Evolutionary conservation across 2,888 invertebrate species (phyloP).

Genomic region (Electrophaes corylata): DNA sequence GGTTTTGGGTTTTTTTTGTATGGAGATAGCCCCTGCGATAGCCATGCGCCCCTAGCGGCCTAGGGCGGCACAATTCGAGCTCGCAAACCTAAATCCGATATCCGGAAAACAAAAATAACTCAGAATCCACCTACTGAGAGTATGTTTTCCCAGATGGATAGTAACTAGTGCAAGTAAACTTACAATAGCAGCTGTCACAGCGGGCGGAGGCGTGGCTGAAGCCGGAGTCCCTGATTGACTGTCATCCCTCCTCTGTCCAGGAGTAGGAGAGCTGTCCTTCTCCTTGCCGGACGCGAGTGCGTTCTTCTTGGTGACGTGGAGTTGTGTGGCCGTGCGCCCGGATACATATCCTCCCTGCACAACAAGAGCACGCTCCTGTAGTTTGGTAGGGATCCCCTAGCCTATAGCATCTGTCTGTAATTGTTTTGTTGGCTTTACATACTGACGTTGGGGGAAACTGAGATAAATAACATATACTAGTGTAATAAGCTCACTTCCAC

Average conservation of each 20-base stretch:
- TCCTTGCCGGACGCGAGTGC: constrained; percentile 85
- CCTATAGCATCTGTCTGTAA: constrained; percentile 74
- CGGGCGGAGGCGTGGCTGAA: constrained; percentile 68
- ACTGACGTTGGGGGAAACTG: constrained; percentile 1
- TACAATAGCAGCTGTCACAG: constrained; percentile 61
- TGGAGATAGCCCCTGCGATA: no score
- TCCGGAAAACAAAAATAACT: no score
- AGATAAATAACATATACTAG: no score
- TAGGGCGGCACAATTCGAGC: no score
- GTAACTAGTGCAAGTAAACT: no score
- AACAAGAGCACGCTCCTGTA: constrained; percentile 87
- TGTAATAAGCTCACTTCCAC: no score
- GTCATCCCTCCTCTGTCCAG: constrained; percentile 48
- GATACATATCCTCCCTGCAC: constrained; percentile 88
- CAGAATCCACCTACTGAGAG: no score
- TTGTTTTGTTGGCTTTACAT: constrained; percentile 61
- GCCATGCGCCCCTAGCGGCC: no score
- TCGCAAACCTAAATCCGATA: no score
- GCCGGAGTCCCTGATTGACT: constrained; percentile 56
- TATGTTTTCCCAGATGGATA: no score
- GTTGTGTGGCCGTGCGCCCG: constrained; percentile 84
- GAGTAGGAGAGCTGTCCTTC: constrained; percentile 69
- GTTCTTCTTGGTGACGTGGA: constrained; percentile 91
- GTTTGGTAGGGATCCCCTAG: constrained; percentile 81
- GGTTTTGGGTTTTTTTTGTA: no score